These are phyloP conservation scores for Apodemus speciosus DNA, from an alignment of 2,113 vertebrate species.

Conservation along the genomic window DNA sequence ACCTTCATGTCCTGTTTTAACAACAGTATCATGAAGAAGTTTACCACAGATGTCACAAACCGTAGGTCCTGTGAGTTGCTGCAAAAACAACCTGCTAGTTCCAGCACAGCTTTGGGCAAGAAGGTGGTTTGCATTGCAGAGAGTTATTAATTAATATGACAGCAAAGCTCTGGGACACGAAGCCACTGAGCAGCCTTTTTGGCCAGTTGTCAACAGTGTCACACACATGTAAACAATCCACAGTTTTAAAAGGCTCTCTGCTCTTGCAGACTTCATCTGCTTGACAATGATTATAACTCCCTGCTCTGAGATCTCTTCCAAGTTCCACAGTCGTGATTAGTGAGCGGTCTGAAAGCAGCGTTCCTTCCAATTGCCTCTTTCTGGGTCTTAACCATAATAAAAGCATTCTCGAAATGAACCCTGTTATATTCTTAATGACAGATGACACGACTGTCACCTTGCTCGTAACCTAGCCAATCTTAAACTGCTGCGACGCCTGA, in stretches of 20 bases:
- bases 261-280: slow-evolving; percentile 50
- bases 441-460: neutral
- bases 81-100: slow-evolving; percentile 67
- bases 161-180: slow-evolving; percentile 61
- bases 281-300: slow-evolving; percentile 58
- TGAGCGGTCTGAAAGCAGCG: slow-evolving; percentile 39
- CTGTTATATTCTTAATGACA: neutral
- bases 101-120: slow-evolving; percentile 45
- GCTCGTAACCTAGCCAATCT: neutral
- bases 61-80: slow-evolving; percentile 19
- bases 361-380: neutral
- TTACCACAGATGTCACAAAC: neutral
- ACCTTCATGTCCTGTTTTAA: neutral
- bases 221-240: slow-evolving; percentile 69
- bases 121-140: slow-evolving; percentile 52
- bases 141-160: slow-evolving; percentile 76
- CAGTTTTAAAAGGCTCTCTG: slow-evolving; percentile 53
- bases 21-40: neutral
- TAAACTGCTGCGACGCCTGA: neutral
- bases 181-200: slow-evolving; percentile 57
- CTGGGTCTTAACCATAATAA: slow-evolving; percentile 19
- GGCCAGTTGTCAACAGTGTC: slow-evolving; percentile 50
- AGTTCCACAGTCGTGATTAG: slow-evolving; percentile 62
- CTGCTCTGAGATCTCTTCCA: slow-evolving; percentile 52
- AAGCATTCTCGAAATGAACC: slow-evolving; percentile 22